Percentiles rank a stretch among this genome's conserved stretches.
phyloP scores from a whole-genome alignment of 2,797 vertebrate genomes.

The Gymnopithys bicolor region DNA sequence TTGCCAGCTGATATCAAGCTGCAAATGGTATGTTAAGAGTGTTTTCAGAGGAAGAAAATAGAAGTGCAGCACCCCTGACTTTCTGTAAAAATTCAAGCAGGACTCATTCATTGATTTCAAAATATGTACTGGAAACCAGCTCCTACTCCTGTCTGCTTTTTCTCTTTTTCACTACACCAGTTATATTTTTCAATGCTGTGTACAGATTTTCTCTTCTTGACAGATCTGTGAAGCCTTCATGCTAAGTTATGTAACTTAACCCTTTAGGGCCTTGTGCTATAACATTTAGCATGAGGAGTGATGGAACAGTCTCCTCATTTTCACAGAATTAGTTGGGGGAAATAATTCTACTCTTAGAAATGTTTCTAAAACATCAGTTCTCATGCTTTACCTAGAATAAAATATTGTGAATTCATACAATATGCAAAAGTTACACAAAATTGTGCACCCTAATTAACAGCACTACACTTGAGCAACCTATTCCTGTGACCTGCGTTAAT shows the following conservation, averaged over 20 bases:
- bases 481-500: constrained; percentile 18
- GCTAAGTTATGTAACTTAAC: background rate
- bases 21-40: background rate
- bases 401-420: constrained; percentile 38
- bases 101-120: background rate
- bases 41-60: constrained; percentile 3
- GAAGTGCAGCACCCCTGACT: background rate
- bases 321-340: background rate
- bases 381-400: background rate
- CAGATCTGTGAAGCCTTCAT: background rate
- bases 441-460: constrained; percentile 23
- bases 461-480: background rate
- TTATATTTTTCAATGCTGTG: background rate
- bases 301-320: background rate
- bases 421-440: constrained; percentile 44
- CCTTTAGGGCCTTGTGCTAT: background rate
- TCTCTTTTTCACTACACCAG: background rate
- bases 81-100: background rate
- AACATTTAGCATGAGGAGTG: background rate
- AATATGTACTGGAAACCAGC: background rate
- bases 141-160: background rate
- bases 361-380: background rate
- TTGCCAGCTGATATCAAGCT: background rate
- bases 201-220: constrained; percentile 1
- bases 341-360: background rate